Percentiles rank a stretch among this genome's conserved stretches.
Evolutionary conservation across 2,888 invertebrate genomes (phyloP).

Genomic region (Masnerella sp.): DNA sequence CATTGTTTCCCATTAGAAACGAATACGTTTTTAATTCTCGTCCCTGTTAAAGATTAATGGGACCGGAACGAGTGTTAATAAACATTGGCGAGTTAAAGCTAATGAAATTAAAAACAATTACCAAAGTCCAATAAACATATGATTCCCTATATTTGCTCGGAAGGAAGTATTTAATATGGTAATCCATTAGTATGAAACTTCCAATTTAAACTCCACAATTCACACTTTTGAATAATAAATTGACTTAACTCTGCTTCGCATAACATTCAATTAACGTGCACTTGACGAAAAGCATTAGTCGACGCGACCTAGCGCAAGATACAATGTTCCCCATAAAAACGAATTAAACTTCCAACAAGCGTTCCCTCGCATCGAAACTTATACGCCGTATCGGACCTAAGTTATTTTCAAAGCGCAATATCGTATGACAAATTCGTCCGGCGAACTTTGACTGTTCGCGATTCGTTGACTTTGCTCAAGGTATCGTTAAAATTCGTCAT

Average conservation of each 20-base stretch:
- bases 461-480: slow-evolving; percentile 23
- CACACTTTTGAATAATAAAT: slow-evolving; percentile 41
- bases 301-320: slow-evolving; percentile 22
- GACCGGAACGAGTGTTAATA: too few species aligned
- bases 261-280: slow-evolving; percentile 37
- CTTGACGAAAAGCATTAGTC: slow-evolving; percentile 20
- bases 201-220: slow-evolving; percentile 33
- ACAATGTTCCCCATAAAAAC: too few species aligned
- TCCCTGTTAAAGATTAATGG: too few species aligned
- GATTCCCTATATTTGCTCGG: slow-evolving; percentile 22
- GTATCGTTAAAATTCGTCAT: slow-evolving; percentile 59
- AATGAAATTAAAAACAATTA: not conserved
- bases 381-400: too few species aligned
- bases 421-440: slow-evolving; percentile 37
- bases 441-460: too few species aligned
- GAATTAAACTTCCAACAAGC: too few species aligned
- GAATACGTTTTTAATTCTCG: too few species aligned
- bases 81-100: too few species aligned
- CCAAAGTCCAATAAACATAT: slow-evolving; percentile 20
- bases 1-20: too few species aligned
- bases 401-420: too few species aligned
- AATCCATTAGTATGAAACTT: slow-evolving; percentile 27
- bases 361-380: too few species aligned
- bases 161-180: slow-evolving; percentile 23
- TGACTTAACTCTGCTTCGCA: slow-evolving; percentile 34